Base-by-base conservation (phyloP, 2,113 vertebrate species). In the Paralichthys olivaceus region DNA sequence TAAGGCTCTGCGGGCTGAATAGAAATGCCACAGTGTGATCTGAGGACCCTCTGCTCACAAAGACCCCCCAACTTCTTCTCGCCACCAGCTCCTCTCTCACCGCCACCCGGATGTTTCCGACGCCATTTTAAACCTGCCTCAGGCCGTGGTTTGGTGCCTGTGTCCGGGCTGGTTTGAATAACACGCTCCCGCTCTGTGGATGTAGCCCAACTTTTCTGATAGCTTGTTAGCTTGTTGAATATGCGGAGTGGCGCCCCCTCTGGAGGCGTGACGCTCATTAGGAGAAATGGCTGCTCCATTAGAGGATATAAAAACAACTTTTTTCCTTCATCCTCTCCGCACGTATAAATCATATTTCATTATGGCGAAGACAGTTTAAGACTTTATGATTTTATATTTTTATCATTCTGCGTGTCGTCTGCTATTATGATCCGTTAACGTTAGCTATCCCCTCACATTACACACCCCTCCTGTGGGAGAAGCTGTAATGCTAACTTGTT, bases 241-340 rank as follows among this genome's bases (percentile, higher is more conserved):
- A 1, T 32, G 69, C 56, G 32, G 13, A 65, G 57, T 58, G 47
- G 87, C 90, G 91, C 85, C 91, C 83, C 86, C 86, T 86, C 8
- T 69, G 83, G 84, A 56, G 26, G 53, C 3, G 64, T 2, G 11
- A 25, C 3, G 32, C 11, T 19, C 13, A 29, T 40, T 8, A 57
- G 1, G n/a, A 29, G 53, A 23, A 49, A 17, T 4, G 32, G 22
- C 60, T 58, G 73, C 26, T 59, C 45, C 32, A 8, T 67, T 28
- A 4, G 14, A 19, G 3, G 15, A 56, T 7, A n/a, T 3, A 53
- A 53, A 53, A 63, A 56, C 11, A 20, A 14, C 47, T 12, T 23
- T 4, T 59, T 51, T 15, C 2, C 15, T 55, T 45, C 7, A 12
- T 7, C 26, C 13, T 32, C 11, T 12, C 11, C 5, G 4, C 3